phyloP scores from a whole-genome alignment of 2,797 vertebrate genomes.

The Scolopax bukidnonensis region DNA sequence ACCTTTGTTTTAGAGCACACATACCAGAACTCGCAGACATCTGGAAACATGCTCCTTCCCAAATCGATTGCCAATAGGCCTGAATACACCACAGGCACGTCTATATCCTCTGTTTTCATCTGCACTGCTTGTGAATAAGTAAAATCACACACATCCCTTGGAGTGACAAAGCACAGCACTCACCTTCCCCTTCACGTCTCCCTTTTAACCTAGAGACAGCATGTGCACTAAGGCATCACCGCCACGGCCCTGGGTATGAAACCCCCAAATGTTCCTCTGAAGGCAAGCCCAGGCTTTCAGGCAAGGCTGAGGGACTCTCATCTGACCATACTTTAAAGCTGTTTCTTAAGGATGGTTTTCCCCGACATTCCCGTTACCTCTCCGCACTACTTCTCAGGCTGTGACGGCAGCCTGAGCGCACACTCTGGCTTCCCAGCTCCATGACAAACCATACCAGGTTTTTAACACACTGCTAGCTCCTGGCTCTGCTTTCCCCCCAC shows the following conservation, averaged over 20 bases:
- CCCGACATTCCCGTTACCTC: not conserved
- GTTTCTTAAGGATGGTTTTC: not conserved
- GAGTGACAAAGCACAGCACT: not conserved
- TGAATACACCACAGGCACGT: not conserved
- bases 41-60: not conserved
- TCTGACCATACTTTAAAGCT: not conserved
- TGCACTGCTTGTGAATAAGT: not conserved
- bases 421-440: not conserved
- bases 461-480: not conserved
- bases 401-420: not conserved
- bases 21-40: conserved; percentile 30
- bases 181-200: accelerated
- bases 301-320: not conserved
- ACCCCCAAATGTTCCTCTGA: not conserved
- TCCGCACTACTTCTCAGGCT: accelerated
- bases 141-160: not conserved
- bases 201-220: not conserved
- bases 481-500: not conserved
- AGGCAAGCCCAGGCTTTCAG: not conserved
- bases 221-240: not conserved
- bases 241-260: not conserved
- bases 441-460: not conserved
- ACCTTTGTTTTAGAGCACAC: conserved; percentile 7
- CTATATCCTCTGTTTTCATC: not conserved
- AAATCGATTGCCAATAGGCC: not conserved